Conservation (phyloP, 2,888 invertebrate genomes). For the Aporophyla nigra region DNA sequence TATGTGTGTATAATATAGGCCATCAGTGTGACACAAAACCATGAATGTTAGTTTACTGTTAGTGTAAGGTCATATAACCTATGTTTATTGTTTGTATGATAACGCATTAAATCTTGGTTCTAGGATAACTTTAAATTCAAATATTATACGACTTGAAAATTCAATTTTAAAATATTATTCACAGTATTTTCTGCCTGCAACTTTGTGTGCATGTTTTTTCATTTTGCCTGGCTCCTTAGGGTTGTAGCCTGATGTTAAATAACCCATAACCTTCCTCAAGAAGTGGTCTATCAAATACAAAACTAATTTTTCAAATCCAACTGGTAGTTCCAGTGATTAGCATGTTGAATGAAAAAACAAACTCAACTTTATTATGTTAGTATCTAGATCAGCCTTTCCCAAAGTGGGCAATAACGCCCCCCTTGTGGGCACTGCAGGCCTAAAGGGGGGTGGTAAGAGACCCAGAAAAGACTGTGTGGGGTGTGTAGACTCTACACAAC, state of each 20-base stretch:
- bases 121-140: background rate
- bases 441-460: too few species aligned
- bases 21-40: slow-evolving; percentile 15
- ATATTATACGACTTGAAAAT: background rate
- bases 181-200: too few species aligned
- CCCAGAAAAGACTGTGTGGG: too few species aligned
- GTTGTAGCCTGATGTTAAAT: background rate
- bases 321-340: background rate
- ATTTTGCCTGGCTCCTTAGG: background rate
- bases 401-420: too few species aligned
- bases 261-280: background rate
- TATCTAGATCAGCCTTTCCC: too few species aligned
- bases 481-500: too few species aligned
- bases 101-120: background rate
- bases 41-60: background rate
- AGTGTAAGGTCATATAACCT: background rate
- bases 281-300: background rate
- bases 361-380: too few species aligned
- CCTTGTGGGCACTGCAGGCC: too few species aligned
- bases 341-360: background rate
- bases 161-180: background rate
- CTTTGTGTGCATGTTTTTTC: background rate
- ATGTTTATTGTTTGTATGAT: background rate
- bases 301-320: background rate
- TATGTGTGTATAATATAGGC: slow-evolving; percentile 7